These are phyloP conservation scores for Drosophila diplacantha DNA, from an alignment of 2,888 invertebrate genomes.

Conservation along the genomic window DNA sequence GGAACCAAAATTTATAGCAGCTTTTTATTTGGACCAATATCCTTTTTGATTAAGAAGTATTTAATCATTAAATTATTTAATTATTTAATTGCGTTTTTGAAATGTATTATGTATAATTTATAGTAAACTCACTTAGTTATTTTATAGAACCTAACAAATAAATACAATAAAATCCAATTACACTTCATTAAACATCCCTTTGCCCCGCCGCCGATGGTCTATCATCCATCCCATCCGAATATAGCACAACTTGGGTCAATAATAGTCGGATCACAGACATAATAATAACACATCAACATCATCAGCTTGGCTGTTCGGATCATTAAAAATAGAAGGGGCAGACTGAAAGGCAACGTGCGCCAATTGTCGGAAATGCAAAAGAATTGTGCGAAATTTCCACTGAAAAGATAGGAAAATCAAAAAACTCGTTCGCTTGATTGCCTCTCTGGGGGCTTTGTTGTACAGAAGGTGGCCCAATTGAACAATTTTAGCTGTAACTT, in stretches of 20 bases:
- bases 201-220: neutral
- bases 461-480: constrained; percentile 42
- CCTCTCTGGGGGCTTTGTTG: constrained; percentile 26
- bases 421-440: constrained; percentile 53
- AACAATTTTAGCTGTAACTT: constrained; percentile 12
- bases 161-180: neutral
- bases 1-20: too few relatives aligned
- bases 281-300: constrained; percentile 18
- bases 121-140: neutral
- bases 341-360: constrained; percentile 49
- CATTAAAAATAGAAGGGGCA: constrained; percentile 43
- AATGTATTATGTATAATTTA: neutral
- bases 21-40: too few relatives aligned
- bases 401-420: constrained; percentile 28
- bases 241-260: constrained; percentile 8
- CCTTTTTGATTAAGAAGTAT: neutral
- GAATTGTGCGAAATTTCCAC: constrained; percentile 38
- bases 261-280: constrained; percentile 6
- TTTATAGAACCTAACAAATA: neutral
- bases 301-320: constrained; percentile 10
- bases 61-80: neutral
- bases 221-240: constrained; percentile 2
- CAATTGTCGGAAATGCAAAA: constrained; percentile 47
- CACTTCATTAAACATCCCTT: constrained; percentile 1
- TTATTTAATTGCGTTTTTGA: neutral